Base-by-base conservation (phyloP, 2,888 invertebrate genomes). In the Ariolimax columbianus region DNA sequence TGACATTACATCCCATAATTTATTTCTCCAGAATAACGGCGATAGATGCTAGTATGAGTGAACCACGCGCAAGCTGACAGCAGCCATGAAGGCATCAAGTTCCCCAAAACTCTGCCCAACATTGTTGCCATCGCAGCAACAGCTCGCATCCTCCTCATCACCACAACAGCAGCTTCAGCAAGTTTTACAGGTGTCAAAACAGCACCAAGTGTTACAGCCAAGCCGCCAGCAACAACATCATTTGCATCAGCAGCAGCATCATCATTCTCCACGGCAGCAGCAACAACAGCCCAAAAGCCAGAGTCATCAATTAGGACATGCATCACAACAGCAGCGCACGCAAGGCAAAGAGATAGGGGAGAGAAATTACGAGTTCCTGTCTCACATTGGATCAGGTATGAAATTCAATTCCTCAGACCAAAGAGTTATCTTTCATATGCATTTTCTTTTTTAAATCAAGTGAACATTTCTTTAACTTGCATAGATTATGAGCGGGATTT, bases 321-420 rank as follows among this genome's bases (percentile, higher is more conserved):
- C 33, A 23, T 63, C 73, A 3, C 83, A 83, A 30, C 51, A 85
- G 66, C 77, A 66, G 59, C 51, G 73, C 0, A 33, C 66, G 51
- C 81, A 81, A 14, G 78, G 63, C 59, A 82, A 68, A 63, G 86
- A 87, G n/a, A 83, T 59, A n/a, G 68, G 72, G 55, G 90, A 91
- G 36, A 88, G 88, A 70, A 87, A 90, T 77, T 92, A 91, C 86
- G 91, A 92, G 70, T 90, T 91, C 77, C 89, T 92, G 66, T 89
- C 89, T 55, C 84, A 80, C 55, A 78, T 84, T 72, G 84, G 84
- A 30, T 73, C 79, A 47, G 84, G 84, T 84, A 75, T 73, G 9
- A 0, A 23, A 33, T 43, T 33, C 3, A 4, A 0, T 38, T 79
- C 26, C 14, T 14, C 40, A 11, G 6, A 55, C 23, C 55, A 23